Percentiles rank a stretch among this genome's conserved stretches.
Evolutionary conservation across 1,140 invertebrate species (phyloP).

Genomic region (Leptinotarsa defecta): DNA sequence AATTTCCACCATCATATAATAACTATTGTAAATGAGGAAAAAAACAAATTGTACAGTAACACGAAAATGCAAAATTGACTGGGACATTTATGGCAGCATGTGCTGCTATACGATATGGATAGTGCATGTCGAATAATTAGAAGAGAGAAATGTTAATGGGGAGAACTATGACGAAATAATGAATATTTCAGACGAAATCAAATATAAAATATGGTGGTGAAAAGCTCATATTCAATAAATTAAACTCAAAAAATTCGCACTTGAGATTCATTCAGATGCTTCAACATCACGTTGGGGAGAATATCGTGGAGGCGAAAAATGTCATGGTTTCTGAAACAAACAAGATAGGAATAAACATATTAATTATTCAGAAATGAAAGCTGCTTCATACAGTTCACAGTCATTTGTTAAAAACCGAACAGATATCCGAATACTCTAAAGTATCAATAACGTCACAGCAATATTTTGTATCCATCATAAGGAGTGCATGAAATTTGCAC

Average conservation of each 20-base stretch:
- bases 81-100: too few species aligned
- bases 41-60: too few species aligned
- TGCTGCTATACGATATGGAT: too few species aligned
- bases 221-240: conserved; percentile 12
- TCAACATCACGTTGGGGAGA: conserved; percentile 4
- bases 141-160: too few species aligned
- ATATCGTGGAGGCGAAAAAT: background rate
- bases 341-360: conserved; percentile 33
- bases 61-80: too few species aligned
- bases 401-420: conserved; percentile 16
- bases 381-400: conserved; percentile 20
- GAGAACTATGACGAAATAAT: background rate
- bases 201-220: conserved; percentile 14
- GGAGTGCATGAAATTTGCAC: conserved; percentile 12
- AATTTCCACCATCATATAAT: background rate
- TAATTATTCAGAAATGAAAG: conserved; percentile 26
- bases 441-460: conserved; percentile 21
- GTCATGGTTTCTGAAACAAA: conserved; percentile 39
- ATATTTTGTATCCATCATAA: background rate
- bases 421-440: conserved; percentile 8
- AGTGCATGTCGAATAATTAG: too few species aligned
- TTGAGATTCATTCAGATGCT: conserved; percentile 28
- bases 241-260: conserved; percentile 10
- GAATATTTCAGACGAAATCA: background rate
- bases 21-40: too few species aligned